phyloP scores from a whole-genome alignment of 2,888 invertebrate genomes.

The Pharmacophagus antenor region DNA sequence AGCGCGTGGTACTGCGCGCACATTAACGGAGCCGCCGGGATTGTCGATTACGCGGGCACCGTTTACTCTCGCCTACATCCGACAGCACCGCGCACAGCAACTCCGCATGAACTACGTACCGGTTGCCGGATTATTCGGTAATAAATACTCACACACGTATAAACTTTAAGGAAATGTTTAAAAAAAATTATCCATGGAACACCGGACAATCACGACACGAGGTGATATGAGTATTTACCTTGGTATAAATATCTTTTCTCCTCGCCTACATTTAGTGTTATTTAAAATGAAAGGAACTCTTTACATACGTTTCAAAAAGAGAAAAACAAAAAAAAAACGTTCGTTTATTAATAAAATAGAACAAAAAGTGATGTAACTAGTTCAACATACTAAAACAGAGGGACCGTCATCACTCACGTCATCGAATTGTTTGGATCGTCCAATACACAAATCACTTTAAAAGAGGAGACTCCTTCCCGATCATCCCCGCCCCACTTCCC shows the following conservation, averaged over 20 bases:
- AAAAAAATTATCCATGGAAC: no score
- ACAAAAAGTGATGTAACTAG: conserved; percentile 9
- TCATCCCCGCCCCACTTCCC: conserved; percentile 29
- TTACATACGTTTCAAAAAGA: neutral
- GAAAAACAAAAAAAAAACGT: neutral
- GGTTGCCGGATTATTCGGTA: neutral
- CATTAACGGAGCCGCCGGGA: conserved; percentile 10
- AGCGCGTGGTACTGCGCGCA: conserved; percentile 7
- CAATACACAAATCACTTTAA: conserved; percentile 38
- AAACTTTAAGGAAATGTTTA: neutral
- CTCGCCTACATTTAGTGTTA: no score
- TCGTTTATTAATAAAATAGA: conserved; percentile 2
- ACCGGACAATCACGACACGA: no score
- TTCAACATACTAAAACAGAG: conserved; percentile 19
- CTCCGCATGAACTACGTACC: conserved; percentile 1
- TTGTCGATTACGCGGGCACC: conserved; percentile 13
- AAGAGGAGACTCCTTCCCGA: conserved; percentile 41
- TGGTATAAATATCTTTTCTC: no score
- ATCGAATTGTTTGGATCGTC: conserved; percentile 29
- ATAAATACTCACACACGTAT: neutral
- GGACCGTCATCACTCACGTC: conserved; percentile 24
- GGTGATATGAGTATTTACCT: no score
- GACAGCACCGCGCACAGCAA: conserved; percentile 8
- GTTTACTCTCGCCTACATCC: conserved; percentile 21
- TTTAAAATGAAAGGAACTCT: neutral